A percentile compares a stretch with the other conserved stretches of the same genome.
Evolutionary conservation across 1,140 invertebrate species (phyloP).

Genomic region (Hylyphantes graminicola): DNA sequence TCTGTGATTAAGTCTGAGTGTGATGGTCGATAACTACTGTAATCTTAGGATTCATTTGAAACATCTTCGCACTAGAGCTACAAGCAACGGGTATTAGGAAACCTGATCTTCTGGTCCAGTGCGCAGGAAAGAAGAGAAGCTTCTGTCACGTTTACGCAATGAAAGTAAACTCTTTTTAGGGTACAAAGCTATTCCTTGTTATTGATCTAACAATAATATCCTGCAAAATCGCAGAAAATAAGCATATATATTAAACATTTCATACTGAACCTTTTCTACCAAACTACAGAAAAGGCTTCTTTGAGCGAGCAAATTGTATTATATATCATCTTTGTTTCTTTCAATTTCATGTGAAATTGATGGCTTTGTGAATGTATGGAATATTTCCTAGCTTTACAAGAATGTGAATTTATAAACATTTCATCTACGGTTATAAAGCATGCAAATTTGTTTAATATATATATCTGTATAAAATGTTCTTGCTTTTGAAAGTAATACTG

Average conservation of each 20-base stretch:
- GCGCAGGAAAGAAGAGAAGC: too few relatives aligned
- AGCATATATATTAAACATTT: not conserved
- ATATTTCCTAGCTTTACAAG: conserved; percentile 23
- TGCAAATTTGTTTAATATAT: conserved; percentile 19
- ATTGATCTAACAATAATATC: not conserved
- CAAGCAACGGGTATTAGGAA: too few relatives aligned
- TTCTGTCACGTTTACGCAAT: too few relatives aligned
- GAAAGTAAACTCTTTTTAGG: not conserved
- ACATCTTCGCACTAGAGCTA: too few relatives aligned
- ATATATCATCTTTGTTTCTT: conserved; percentile 2
- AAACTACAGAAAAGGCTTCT: not conserved
- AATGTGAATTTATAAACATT: not conserved
- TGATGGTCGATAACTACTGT: too few relatives aligned
- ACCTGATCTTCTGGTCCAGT: too few relatives aligned
- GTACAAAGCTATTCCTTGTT: not conserved
- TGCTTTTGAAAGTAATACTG: conserved; percentile 32
- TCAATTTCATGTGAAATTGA: conserved; percentile 20
- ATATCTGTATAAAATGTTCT: conserved; percentile 35
- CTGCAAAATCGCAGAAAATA: not conserved
- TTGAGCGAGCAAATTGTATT: not conserved
- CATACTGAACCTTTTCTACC: not conserved
- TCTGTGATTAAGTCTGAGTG: too few relatives aligned
- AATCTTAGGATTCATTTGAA: too few relatives aligned
- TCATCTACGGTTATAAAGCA: conserved; percentile 1
- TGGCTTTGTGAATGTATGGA: conserved; percentile 36